Evolutionary conservation across 2,113 vertebrate species (phyloP).

Genomic region (Halcyon malimbica): DNA sequence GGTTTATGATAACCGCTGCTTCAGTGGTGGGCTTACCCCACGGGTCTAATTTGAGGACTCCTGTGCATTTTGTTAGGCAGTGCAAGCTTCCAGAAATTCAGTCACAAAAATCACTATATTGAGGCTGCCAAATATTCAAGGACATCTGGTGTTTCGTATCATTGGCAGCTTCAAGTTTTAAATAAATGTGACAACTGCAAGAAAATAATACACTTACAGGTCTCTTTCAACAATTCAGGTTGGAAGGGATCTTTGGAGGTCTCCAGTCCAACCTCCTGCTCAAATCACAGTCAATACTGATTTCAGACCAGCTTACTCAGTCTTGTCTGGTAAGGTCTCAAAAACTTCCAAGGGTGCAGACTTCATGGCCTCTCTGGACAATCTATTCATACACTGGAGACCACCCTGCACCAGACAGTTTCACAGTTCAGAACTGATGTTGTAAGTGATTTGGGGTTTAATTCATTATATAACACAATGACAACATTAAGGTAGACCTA

Average conservation of each 20-base stretch:
- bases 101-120: background rate
- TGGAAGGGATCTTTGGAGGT: background rate
- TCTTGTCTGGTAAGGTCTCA: background rate
- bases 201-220: background rate
- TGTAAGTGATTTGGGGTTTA: background rate
- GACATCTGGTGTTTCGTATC: slow-evolving; percentile 25
- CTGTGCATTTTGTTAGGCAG: background rate
- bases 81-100: background rate
- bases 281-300: background rate
- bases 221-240: background rate
- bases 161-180: background rate
- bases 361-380: background rate
- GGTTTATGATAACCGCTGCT: background rate
- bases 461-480: background rate
- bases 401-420: background rate
- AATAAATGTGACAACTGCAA: background rate
- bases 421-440: background rate
- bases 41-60: background rate
- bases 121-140: background rate
- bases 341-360: background rate
- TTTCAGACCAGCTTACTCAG: background rate
- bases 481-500: background rate
- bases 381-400: background rate
- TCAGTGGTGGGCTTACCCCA: background rate
- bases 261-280: background rate